Evolutionary conservation across 2,797 vertebrate genomes (phyloP).

Genomic region (Carduelis carduelis): DNA sequence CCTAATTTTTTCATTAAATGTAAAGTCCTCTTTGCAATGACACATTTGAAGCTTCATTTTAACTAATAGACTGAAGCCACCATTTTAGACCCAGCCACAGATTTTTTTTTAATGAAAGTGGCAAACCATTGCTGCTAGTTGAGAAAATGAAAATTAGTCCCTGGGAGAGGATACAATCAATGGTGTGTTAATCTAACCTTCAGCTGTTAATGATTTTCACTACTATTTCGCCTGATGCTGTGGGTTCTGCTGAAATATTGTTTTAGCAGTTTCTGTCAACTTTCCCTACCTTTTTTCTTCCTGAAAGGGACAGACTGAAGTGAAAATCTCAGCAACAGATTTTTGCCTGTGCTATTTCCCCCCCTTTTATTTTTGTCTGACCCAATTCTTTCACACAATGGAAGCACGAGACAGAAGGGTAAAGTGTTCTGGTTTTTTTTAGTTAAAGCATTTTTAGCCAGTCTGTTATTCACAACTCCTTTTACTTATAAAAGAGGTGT

Average conservation of each 20-base stretch:
- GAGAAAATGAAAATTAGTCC: slow-evolving; percentile 75
- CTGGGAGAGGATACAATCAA: slow-evolving; percentile 71
- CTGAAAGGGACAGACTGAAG: slow-evolving; percentile 16
- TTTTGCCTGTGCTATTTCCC: background rate
- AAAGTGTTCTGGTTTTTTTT: background rate
- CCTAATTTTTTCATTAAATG: slow-evolving; percentile 42
- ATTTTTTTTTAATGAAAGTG: slow-evolving; percentile 63
- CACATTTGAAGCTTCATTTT: slow-evolving; percentile 38
- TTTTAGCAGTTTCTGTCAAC: slow-evolving; percentile 69
- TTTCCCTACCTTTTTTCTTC: slow-evolving; percentile 41
- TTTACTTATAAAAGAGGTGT: background rate
- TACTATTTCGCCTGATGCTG: slow-evolving; percentile 64
- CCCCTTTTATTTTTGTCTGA: background rate
- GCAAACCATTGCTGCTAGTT: slow-evolving; percentile 62
- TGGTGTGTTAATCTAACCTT: slow-evolving; percentile 74
- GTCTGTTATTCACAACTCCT: background rate
- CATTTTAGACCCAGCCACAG: slow-evolving; percentile 53
- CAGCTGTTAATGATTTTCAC: slow-evolving; percentile 78
- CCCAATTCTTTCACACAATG: slow-evolving; percentile 21
- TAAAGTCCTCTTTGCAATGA: slow-evolving; percentile 40
- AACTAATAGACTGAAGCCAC: slow-evolving; percentile 49
- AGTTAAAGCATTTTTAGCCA: background rate
- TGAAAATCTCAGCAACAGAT: slow-evolving; percentile 9
- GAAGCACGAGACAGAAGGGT: background rate
- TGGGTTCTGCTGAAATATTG: slow-evolving; percentile 67